Base-by-base conservation (phyloP, 1,140 invertebrate species). In the Chelonus insularis region DNA sequence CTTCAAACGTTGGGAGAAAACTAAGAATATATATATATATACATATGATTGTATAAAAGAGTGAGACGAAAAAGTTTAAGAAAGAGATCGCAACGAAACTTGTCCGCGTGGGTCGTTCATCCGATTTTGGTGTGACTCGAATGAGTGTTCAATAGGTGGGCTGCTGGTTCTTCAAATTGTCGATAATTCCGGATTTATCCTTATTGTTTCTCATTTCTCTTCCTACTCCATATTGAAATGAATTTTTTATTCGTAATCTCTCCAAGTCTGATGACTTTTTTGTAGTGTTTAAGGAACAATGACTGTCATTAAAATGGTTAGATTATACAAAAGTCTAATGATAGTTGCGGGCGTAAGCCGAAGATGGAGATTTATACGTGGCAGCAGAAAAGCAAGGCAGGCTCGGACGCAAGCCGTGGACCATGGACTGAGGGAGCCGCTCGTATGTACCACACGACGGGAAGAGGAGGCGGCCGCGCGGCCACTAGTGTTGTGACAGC, bases 401-500 rank as follows among this genome's bases (percentile, higher is more conserved):
- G 18, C 43, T 16, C 14, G 43, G 21, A 21, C 4, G 47, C 52
- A 58, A 63, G 54, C 62, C 39, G 55, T 59, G n/a, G 25, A 43
- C n/a, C 32, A 29, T 45, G 41, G 55, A 57, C 41, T 18, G 39
- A 23, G 39, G 55, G 55, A 63, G 37, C 55, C 45, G 47, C 39
- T 23, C 36, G 52, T 37, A 14, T 48, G 39, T 45, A 12, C 41
- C 41, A 48, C 20, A 43, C 47, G 11, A 50, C 11, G 37, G 16
- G 47, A 47, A 64, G 66, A 65, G 66, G 47, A 65, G 61, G 64
- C 56, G 43, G 60, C 57, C 60, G 37, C 63, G 57, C 57, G 63
- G 68, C 72, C 68, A 69, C 73, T 73, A 77, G 75, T 77, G 71
- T 77, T 75, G 72, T 74, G 74, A 75, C 74, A 72, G 72, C 73